Conservation (phyloP, 2,113 vertebrate genomes). For the Seriola dumerili region DNA sequence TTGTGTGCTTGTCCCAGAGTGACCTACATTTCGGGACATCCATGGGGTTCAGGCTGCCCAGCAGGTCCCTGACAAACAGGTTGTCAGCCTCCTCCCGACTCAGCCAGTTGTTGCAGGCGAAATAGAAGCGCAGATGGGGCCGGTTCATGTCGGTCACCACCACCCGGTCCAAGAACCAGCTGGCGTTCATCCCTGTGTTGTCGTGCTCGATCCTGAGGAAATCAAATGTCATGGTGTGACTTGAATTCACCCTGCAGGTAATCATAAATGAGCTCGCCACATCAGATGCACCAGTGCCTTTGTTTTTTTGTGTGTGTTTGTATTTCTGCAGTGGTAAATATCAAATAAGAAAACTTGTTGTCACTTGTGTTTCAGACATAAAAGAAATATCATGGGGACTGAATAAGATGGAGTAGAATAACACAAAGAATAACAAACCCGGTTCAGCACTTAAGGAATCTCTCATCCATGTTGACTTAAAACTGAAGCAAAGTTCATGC, state of each 20-base stretch:
- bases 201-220: conserved; percentile 93
- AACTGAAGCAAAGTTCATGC: background rate
- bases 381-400: too few relatives aligned
- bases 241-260: conserved; percentile 17
- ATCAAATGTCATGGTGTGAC: conserved; percentile 25
- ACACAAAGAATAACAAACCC: background rate
- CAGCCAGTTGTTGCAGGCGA: conserved; percentile 96
- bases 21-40: conserved; percentile 94
- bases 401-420: too few relatives aligned
- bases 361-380: too few relatives aligned
- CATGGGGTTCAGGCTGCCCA: conserved; percentile 95
- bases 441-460: background rate
- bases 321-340: background rate
- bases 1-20: conserved; percentile 24
- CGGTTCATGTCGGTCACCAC: conserved; percentile 96
- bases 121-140: conserved; percentile 95
- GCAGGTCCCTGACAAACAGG: conserved; percentile 92
- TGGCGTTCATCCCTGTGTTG: conserved; percentile 93
- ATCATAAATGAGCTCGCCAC: conserved; percentile 15
- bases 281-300: background rate
- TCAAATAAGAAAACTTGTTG: background rate
- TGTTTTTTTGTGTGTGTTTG: background rate
- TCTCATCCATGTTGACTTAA: background rate
- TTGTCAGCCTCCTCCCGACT: conserved; percentile 94
- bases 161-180: conserved; percentile 95